phyloP scores from a whole-genome alignment of 2,113 vertebrate genomes.

The Nothocercus julius region DNA sequence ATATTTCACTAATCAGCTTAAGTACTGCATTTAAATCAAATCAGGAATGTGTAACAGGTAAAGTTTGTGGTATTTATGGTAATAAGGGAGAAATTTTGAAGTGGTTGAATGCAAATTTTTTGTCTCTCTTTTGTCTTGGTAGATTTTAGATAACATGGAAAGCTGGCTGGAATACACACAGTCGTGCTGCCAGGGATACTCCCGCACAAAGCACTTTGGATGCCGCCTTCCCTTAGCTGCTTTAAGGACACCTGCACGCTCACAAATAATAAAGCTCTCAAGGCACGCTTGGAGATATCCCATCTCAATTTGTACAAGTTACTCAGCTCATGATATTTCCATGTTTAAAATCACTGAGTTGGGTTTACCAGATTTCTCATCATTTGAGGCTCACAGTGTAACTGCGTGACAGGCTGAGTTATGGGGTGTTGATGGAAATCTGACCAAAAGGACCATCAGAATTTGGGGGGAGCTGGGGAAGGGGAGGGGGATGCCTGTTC shows the following conservation, averaged over 20 bases:
- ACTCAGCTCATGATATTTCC: neutral
- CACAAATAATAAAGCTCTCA: neutral
- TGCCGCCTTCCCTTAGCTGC: neutral
- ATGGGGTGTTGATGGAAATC: slow-evolving; percentile 48
- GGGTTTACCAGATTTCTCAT: slow-evolving; percentile 42
- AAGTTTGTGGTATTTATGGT: slow-evolving; percentile 65
- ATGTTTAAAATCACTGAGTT: neutral
- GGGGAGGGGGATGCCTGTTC: neutral
- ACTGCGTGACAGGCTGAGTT: slow-evolving; percentile 31
- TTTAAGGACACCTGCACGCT: neutral
- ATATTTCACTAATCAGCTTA: slow-evolving; percentile 64
- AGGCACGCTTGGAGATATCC: neutral
- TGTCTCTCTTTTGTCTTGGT: slow-evolving; percentile 52
- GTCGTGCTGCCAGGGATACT: neutral
- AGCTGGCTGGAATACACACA: neutral
- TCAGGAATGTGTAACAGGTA: slow-evolving; percentile 65
- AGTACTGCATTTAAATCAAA: slow-evolving; percentile 73
- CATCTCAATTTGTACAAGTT: neutral
- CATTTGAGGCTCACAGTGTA: neutral
- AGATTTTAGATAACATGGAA: neutral
- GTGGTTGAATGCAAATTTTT: slow-evolving; percentile 57
- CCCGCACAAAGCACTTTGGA: neutral
- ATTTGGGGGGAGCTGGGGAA: neutral
- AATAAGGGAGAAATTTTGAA: slow-evolving; percentile 68
- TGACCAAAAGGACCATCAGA: slow-evolving; percentile 17